phyloP scores from a whole-genome alignment of 2,113 vertebrate genomes.

The Micronisus gabar region DNA sequence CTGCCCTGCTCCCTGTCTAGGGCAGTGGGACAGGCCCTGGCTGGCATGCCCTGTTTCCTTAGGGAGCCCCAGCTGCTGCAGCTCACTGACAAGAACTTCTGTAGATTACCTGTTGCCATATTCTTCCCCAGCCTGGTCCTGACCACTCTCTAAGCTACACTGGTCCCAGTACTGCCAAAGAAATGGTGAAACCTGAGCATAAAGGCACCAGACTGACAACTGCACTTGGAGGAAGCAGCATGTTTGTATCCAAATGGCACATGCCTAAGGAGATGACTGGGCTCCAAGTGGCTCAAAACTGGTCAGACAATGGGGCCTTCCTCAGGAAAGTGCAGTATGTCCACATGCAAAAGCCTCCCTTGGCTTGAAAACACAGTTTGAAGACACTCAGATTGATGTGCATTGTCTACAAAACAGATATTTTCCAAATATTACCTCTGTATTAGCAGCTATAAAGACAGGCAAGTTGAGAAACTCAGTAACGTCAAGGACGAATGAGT shows the following conservation, averaged over 20 bases:
- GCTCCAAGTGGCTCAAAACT: neutral
- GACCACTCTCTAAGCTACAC: neutral
- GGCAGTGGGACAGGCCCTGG: neutral
- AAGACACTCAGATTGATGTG: neutral
- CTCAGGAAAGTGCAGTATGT: neutral
- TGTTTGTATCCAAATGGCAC: neutral
- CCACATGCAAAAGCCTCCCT: neutral
- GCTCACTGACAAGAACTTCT: neutral
- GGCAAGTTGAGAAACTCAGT: neutral
- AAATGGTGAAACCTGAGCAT: neutral
- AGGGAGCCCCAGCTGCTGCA: fast-evolving
- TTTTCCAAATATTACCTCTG: neutral
- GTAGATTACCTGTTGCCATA: neutral
- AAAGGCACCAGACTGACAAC: neutral
- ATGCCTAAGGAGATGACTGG: too few species aligned
- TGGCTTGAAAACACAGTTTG: neutral
- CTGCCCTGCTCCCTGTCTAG: neutral
- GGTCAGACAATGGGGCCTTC: neutral
- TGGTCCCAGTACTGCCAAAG: neutral
- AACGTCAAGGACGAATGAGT: neutral
- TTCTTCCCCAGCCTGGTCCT: neutral
- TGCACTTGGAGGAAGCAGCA: neutral
- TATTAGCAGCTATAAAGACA: neutral
- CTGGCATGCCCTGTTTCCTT: neutral
- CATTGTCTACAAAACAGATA: neutral